Conservation (phyloP, 2,113 vertebrate species). For the Alosa alosa region DNA sequence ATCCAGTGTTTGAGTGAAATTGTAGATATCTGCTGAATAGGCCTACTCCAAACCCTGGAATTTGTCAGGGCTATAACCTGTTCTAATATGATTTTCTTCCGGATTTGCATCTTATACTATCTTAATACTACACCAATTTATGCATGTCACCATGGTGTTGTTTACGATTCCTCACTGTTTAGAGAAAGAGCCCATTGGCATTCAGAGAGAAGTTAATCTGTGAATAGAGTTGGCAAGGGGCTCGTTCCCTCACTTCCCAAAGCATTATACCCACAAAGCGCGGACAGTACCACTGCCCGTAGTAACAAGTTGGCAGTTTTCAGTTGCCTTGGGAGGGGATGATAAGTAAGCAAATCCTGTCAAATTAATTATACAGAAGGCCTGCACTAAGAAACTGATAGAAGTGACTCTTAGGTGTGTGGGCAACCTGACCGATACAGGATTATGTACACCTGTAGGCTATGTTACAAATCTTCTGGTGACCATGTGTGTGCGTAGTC, state of each 20-base stretch:
- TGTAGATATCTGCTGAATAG: too few species aligned
- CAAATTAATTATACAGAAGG: not conserved
- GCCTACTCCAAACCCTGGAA: too few species aligned
- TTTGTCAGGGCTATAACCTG: too few species aligned
- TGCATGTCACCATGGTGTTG: not conserved
- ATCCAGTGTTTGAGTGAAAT: too few species aligned
- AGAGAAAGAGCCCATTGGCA: not conserved
- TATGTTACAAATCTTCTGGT: not conserved
- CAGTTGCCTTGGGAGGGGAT: not conserved
- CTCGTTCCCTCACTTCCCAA: not conserved
- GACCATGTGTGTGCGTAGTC: not conserved
- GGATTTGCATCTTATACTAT: not conserved
- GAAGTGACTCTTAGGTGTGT: not conserved
- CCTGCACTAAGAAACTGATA: not conserved
- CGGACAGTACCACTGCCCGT: not conserved
- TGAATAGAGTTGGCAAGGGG: not conserved
- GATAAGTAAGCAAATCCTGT: not conserved
- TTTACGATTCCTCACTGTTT: not conserved
- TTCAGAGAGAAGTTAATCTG: constrained; percentile 3
- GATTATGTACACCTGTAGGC: not conserved
- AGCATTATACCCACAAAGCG: not conserved
- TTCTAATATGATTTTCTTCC: too few species aligned
- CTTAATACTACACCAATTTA: not conserved
- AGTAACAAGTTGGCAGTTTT: not conserved
- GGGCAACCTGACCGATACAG: not conserved